Conservation (phyloP, 2,888 invertebrate genomes). For the Drosophila tripunctata region DNA sequence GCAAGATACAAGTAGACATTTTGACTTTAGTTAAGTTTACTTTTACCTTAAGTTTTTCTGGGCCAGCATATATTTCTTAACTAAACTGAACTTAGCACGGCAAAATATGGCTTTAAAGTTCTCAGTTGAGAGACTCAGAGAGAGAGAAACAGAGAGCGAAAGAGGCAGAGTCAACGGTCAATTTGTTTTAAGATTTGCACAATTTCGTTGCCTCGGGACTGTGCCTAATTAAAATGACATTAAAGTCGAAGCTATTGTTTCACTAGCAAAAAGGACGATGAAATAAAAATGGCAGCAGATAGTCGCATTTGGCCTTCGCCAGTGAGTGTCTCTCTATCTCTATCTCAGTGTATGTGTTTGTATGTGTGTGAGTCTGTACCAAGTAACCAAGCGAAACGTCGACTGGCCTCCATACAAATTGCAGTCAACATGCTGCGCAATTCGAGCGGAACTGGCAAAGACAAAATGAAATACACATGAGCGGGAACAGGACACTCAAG, state of each 20-base stretch:
- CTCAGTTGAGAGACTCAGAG: slow-evolving; percentile 31
- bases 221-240: slow-evolving; percentile 73
- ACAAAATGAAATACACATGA: slow-evolving; percentile 74
- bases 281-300: slow-evolving; percentile 1
- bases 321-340: neutral
- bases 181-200: slow-evolving; percentile 71
- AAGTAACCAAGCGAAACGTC: slow-evolving; percentile 70
- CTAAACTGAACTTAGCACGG: slow-evolving; percentile 44
- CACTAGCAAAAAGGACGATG: neutral
- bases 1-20: slow-evolving; percentile 31
- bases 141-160: slow-evolving; percentile 20
- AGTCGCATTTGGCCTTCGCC: slow-evolving; percentile 63
- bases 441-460: slow-evolving; percentile 74
- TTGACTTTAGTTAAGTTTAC: slow-evolving; percentile 69
- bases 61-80: slow-evolving; percentile 64
- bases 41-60: slow-evolving; percentile 63
- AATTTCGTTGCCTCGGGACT: slow-evolving; percentile 51
- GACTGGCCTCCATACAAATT: slow-evolving; percentile 71
- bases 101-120: slow-evolving; percentile 42
- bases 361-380: slow-evolving; percentile 7
- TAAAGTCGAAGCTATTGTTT: slow-evolving; percentile 56
- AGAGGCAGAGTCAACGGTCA: slow-evolving; percentile 65
- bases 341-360: neutral
- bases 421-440: slow-evolving; percentile 75
- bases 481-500: slow-evolving; percentile 53